Percentiles rank a stretch among this genome's conserved stretches.
Evolutionary conservation across 2,797 vertebrate species (phyloP).

Genomic region (Natrix natrix): DNA sequence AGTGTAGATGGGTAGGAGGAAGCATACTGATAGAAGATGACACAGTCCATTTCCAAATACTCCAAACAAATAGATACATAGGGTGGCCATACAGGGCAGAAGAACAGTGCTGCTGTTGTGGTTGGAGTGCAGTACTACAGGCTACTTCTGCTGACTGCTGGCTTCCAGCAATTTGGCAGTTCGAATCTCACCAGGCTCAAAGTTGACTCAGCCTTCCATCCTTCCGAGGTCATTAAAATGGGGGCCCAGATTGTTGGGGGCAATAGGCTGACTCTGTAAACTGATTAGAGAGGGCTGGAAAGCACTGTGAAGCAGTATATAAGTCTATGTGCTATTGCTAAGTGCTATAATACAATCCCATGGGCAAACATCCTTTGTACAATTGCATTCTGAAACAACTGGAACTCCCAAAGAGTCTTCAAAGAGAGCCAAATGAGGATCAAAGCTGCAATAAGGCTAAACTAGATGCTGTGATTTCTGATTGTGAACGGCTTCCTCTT

Average conservation of each 20-base stretch:
- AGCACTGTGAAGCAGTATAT: background rate
- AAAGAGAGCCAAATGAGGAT: background rate
- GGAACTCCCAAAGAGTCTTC: background rate
- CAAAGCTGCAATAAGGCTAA: background rate
- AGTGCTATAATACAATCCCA: background rate
- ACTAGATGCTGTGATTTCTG: background rate
- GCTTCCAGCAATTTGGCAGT: background rate
- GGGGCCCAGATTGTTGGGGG: background rate
- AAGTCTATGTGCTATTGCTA: background rate
- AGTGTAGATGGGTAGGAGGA: too few relatives aligned
- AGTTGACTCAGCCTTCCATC: background rate
- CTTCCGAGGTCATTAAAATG: background rate
- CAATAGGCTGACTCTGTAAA: background rate
- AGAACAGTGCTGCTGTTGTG: too few relatives aligned
- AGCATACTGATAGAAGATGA: background rate
- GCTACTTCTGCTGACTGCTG: too few relatives aligned
- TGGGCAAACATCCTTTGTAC: background rate
- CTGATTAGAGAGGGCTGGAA: background rate
- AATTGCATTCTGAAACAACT: background rate
- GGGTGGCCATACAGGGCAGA: background rate
- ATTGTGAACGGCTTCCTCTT: background rate
- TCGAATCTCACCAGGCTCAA: background rate
- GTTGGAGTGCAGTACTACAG: too few relatives aligned
- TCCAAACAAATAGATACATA: background rate
- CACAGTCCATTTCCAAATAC: background rate